Evolutionary conservation across 2,113 vertebrate genomes (phyloP), one percentile per base, ranked within the genome.

Genomic region (Cephalopholis sonnerati): DNA sequence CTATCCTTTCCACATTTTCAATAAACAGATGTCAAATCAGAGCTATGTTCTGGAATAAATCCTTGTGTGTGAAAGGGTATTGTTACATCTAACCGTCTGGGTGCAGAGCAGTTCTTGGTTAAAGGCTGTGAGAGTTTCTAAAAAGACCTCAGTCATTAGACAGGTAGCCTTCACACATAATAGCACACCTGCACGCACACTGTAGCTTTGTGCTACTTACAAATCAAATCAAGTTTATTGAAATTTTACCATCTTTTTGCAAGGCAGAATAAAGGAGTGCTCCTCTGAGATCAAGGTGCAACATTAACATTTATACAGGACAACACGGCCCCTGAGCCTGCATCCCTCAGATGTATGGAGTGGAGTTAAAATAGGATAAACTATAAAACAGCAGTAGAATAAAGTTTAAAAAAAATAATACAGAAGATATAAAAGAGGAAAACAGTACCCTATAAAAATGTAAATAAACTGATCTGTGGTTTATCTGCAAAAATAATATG

Each of bases 401-500:
- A 9, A 12, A 44, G 41, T 9, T 44, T n/a, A 9, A 2, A 44
- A 44, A 44, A 44, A 44, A 44, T 9, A 44, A 9, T 12, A 44
- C 10, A 44, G 3, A 44, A 44, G 41, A 44, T 44, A 44, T 44
- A 44, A 44, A 44, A 44, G 41, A 44, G 41, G 2, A 44, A 36
- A 36, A 44, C 41, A 12, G 41, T 10, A 36, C 32, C 32, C 32
- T 36, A 44, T 44, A 44, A 44, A 44, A 44, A 44, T 20, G 24
- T 59, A 36, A 66, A 61, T 20, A 10, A 71, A 57, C 39, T 36
- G 2, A 58, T 58, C 11, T 22, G 27, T 53, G 32, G 18, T 66
- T 53, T 71, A 73, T 79, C 20, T 65, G 67, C 13, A 72, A n/a
- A 53, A 18, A 25, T 41, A 17, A n/a, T 64, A 17, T 27, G 18